Conservation (phyloP, 2,888 invertebrate genomes). For the Caenorhabditis wallacei region DNA sequence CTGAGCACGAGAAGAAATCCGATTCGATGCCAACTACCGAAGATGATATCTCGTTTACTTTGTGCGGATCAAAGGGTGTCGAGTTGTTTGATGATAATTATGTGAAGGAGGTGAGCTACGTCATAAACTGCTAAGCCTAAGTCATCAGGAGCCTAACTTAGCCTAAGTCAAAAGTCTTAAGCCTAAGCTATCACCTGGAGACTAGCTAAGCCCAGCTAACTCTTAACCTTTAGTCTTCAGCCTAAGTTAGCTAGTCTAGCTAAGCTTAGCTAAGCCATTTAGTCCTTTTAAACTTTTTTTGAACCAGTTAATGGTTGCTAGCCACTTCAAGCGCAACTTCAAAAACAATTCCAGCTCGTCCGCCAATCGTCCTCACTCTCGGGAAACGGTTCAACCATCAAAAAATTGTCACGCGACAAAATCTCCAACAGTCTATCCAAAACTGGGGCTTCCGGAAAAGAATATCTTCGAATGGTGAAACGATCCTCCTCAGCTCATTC, state of each 20-base stretch:
- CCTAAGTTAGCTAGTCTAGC: too few relatives aligned
- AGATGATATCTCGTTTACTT: conserved; percentile 13
- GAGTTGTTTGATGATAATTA: conserved; percentile 49
- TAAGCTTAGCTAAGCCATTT: too few relatives aligned
- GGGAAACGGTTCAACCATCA: conserved; percentile 4
- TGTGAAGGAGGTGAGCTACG: conserved; percentile 35
- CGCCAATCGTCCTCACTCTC: conserved; percentile 36
- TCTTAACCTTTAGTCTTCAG: too few relatives aligned
- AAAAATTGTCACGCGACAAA: conserved; percentile 51
- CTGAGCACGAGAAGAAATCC: background rate
- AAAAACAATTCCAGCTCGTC: conserved; percentile 42
- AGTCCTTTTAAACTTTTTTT: background rate
- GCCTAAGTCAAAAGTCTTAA: too few relatives aligned
- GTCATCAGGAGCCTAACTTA: too few relatives aligned
- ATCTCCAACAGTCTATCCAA: conserved; percentile 46
- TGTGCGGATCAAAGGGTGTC: conserved; percentile 7
- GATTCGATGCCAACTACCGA: conserved; percentile 17
- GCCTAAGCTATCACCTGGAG: too few relatives aligned
- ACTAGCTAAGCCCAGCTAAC: too few relatives aligned
- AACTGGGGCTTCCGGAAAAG: conserved; percentile 19
- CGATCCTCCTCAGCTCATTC: conserved; percentile 62
- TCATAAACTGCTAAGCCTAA: background rate
- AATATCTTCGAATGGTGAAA: conserved; percentile 60
- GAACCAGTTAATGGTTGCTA: too few relatives aligned
- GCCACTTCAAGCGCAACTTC: background rate